These are phyloP conservation scores for Nylanderia fulva DNA, from an alignment of 1,140 invertebrate genomes.

Conservation along the genomic window DNA sequence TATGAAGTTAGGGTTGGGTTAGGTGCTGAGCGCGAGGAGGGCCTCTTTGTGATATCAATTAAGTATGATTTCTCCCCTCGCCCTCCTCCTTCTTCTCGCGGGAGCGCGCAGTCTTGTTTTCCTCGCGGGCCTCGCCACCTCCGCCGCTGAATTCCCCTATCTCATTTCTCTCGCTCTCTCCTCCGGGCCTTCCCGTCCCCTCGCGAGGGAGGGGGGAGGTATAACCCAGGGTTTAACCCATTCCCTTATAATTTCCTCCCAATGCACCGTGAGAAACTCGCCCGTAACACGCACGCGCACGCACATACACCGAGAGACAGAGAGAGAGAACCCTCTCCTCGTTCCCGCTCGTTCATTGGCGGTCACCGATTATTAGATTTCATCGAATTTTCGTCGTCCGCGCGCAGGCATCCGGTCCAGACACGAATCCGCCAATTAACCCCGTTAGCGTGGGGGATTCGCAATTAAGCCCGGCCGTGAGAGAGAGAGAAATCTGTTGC, in stretches of 20 bases:
- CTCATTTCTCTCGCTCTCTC: conserved; percentile 55
- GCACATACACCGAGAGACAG: conserved; percentile 45
- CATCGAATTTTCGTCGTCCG: conserved; percentile 73
- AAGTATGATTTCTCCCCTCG: conserved; percentile 81
- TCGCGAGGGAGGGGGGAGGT: conserved; percentile 65
- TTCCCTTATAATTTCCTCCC: conserved; percentile 85
- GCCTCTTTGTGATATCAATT: conserved; percentile 83
- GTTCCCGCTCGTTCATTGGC: conserved; percentile 23
- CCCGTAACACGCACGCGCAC: conserved; percentile 83
- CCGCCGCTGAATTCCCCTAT: background rate
- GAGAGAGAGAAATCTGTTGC: conserved; percentile 66
- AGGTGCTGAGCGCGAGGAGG: conserved; percentile 71
- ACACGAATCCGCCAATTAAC: conserved; percentile 71
- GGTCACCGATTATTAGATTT: conserved; percentile 78
- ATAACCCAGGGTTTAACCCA: conserved; percentile 82
- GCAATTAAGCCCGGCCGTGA: conserved; percentile 68
- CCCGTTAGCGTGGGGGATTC: conserved; percentile 60
- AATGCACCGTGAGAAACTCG: conserved; percentile 85
- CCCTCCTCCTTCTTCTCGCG: background rate
- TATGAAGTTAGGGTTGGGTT: conserved; percentile 80
- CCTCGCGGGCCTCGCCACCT: conserved; percentile 13
- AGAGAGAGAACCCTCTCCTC: background rate
- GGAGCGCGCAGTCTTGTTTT: conserved; percentile 23
- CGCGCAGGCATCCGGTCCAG: conserved; percentile 51
- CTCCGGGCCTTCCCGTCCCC: conserved; percentile 49